Evolutionary conservation across 2,888 invertebrate genomes (phyloP), one percentile per base, ranked within the genome.

Genomic region (Agrotis segetum): DNA sequence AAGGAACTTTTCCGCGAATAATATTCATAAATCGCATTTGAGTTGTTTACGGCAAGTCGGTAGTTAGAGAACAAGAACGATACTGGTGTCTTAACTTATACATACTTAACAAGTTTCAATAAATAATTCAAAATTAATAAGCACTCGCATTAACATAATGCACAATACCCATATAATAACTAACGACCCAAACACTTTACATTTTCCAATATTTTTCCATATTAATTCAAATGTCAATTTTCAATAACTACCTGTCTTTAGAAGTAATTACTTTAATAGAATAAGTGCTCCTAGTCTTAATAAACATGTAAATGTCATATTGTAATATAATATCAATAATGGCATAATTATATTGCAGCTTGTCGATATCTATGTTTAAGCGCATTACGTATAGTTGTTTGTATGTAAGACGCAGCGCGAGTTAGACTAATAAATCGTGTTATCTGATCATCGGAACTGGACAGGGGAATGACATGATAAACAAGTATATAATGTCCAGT

Each of bases 401-500:
- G 55, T 73, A 55, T 67, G 66, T 74, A 73, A 58, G 67, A 62
- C 67, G 59, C 60, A 66, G 74, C 61, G 53, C 71, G 71, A 81
- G 82, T 80, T 81, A 81, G 82, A 72, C 78, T 82, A 84, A 88
- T 88, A 89, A 89, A 89, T 87, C 77, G 78, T 84, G 77, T 77
- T 89, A 89, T 89, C 87, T 85, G 89, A 90, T 89, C 82, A 84
- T 83, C 82, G 81, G 85, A 78, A 74, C 79, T 76, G 82, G 71
- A 81, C 85, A 89, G 83, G 83, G 81, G 84, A 88, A 87, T 87
- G 88, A 89, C 85, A 90, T 87, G 87, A 89, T 89, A 88, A 91
- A 89, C 88, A 79, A 82, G 65, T 68, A 78, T 60, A 85, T 77
- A 83, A 81, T 81, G 82, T 77, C 82, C 85, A 82, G 89, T 88